Base-by-base conservation (phyloP, 64 coral and sea anemone genomes). In the Montipora cactus region DNA sequence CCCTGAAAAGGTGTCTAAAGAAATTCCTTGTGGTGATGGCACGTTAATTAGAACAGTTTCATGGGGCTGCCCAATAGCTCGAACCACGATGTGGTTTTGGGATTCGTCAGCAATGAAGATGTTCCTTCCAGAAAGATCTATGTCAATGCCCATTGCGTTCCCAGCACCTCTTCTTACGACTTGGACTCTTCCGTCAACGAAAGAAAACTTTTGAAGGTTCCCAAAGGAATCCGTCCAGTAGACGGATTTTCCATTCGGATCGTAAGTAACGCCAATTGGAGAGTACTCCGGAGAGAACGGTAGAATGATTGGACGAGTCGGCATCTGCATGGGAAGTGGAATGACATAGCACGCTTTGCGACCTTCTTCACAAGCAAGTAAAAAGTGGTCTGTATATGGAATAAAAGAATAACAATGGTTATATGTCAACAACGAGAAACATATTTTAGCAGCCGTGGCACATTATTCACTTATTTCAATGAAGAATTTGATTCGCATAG, bases 81-180 rank as follows among this genome's bases (percentile, higher is more conserved):
- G 16, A 48, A 92, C 72, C 47, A 28, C 61, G 7, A 92, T 78
- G 5, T 68, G 74, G 13, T 50, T 57, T 8, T 47, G 46, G 11
- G 19, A 23, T 3, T 45, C 16, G 44, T 71, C 82, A 44, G 66
- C 81, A 44, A 81, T 62, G 44, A 85, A 92, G 20, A 92, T 64
- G 23, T 92, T 92, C 71, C 90, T 81, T 75, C 80, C 80, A 77
- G 83, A 47, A 49, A 48, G 13, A 25, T 92, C 90, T 18, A 92
- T 64, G 10, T 15, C 90, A 92, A 77, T 73, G 4, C 90, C 90
- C 57, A 58, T 72, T 49, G 80, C 14, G 7, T 16, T 4, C 47
- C 19, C 37, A 44, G 4, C 15, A 47, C 59, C 80, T 7, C 68
- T 77, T 1, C 77, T 8, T 58, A 58, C 77, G 76, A 69, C 51